Percentiles rank a stretch among this genome's conserved stretches.
Conservation (phyloP, 2,888 invertebrate species). For the Junonia oenone region DNA sequence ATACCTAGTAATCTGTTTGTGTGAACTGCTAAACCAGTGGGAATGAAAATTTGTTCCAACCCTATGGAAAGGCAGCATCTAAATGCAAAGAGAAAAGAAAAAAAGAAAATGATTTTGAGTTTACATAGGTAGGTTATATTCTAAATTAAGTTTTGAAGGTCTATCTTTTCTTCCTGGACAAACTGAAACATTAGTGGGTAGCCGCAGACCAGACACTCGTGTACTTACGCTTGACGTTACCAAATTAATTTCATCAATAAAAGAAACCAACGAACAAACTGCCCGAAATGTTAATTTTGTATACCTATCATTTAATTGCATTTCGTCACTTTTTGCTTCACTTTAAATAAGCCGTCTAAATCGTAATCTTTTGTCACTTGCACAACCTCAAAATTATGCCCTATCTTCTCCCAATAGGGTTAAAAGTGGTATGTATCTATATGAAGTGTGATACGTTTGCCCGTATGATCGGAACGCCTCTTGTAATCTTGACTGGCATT, state of each 20-base stretch:
- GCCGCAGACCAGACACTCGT: too few species aligned
- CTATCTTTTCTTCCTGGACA: too few species aligned
- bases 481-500: constrained; percentile 32
- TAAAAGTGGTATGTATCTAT: not conserved
- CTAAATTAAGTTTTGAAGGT: too few species aligned
- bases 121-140: too few species aligned
- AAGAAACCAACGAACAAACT: not conserved
- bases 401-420: not conserved
- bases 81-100: too few species aligned
- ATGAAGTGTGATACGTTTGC: not conserved
- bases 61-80: too few species aligned
- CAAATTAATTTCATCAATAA: not conserved
- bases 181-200: too few species aligned
- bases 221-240: too few species aligned
- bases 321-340: constrained; percentile 1
- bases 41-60: too few species aligned
- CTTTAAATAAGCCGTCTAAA: not conserved
- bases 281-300: not conserved
- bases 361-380: not conserved
- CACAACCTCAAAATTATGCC: not conserved
- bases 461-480: constrained; percentile 10
- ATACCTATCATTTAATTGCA: not conserved
- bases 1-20: too few species aligned
- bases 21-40: too few species aligned
- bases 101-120: too few species aligned